phyloP scores from a whole-genome alignment of 2,797 vertebrate species.

The Rhinella marina region DNA sequence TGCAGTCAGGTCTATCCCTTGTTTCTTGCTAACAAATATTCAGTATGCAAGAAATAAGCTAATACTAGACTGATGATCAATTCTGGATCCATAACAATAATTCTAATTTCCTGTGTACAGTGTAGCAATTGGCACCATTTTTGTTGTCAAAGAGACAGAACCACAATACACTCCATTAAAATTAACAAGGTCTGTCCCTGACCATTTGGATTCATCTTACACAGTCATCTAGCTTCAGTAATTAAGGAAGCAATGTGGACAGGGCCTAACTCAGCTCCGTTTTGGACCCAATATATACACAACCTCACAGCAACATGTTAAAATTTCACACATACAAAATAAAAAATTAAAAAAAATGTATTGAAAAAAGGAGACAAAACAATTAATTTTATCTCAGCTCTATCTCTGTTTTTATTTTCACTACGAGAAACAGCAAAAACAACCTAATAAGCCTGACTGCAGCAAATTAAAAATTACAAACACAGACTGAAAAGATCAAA shows the following conservation, averaged over 20 bases:
- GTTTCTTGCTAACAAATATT: not conserved
- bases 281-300: not conserved
- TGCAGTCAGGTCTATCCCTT: not conserved
- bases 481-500: constrained; percentile 38
- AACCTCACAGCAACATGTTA: not conserved
- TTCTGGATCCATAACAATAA: not conserved
- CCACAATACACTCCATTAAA: not conserved
- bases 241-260: not conserved
- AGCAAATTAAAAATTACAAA: constrained; percentile 43
- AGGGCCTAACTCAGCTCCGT: not conserved
- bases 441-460: constrained; percentile 33
- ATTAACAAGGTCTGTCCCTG: not conserved
- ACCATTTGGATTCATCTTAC: no score
- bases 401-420: constrained; percentile 16
- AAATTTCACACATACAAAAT: not conserved
- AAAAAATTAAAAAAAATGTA: not conserved
- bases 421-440: constrained; percentile 7
- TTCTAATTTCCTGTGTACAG: not conserved
- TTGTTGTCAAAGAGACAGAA: not conserved
- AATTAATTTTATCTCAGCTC: constrained; percentile 32
- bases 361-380: constrained; percentile 2
- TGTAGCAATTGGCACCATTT: not conserved
- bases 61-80: not conserved
- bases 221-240: not conserved
- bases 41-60: not conserved